Evolutionary conservation across 2,113 vertebrate genomes (phyloP), one percentile per base, ranked within the genome.

Genomic region (Pelodiscus sinensis): DNA sequence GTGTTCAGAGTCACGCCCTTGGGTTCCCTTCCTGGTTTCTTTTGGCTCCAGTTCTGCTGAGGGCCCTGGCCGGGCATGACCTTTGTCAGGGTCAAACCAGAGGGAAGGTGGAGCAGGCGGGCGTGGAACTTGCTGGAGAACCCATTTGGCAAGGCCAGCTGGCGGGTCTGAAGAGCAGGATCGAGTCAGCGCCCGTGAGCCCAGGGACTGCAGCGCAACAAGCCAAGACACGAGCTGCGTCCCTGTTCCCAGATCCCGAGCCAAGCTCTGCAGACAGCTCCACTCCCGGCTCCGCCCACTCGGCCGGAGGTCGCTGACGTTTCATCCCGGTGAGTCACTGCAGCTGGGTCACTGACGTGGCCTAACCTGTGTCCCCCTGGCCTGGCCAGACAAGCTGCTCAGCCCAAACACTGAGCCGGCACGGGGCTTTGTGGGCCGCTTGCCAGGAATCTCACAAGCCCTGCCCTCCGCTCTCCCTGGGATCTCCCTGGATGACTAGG

Each of bases 241-340:
- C n/a, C 55, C 55, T 81, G 13, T 35, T 57, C n/a, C 4, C 14
- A 86, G 9, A 21, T 27, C 24, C 1, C 7, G 81, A 2, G 60
- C 78, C n/a, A 56, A 51, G 35, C 8, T 55, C 79, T 58, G 68
- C 58, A 57, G 78, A 92, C 14, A n/a, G n/a, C n/a, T n/a, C n/a
- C n/a, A n/a, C n/a, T n/a, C n/a, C 27, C 29, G n/a, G 73, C 81
- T 71, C 75, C 0, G 0, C 80, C 38, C 11, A 1, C 0, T 9
- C 0, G n/a, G 16, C 71, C 35, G 24, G 80, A 91, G 81, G 21
- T 38, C 82, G n/a, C 13, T 57, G 11, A 12, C 54, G 35, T 50
- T 1, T 0, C n/a, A 77, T 44, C 13, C 71, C 62, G 50, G 24
- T 12, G 52, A 6, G 5, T 4, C 6, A 50, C 9, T 8, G 35